Evolutionary conservation across 2,113 vertebrate species (phyloP).

Genomic region (Ranitomeya variabilis): DNA sequence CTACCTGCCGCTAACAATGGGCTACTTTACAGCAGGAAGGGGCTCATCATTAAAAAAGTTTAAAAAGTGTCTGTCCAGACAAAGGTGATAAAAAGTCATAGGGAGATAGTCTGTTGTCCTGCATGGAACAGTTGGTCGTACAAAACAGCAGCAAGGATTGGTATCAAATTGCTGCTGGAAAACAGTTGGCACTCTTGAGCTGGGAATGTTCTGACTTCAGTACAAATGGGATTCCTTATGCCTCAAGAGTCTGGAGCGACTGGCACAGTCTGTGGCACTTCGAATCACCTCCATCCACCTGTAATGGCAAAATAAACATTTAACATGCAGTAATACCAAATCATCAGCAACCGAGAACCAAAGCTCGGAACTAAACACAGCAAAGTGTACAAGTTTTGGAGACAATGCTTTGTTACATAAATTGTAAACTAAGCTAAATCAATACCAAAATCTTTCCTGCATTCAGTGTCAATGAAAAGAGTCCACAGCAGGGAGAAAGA

Average conservation of each 20-base stretch:
- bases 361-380: background rate
- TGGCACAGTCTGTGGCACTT: conserved; percentile 88
- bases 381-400: background rate
- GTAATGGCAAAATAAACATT: background rate
- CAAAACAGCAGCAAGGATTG: conserved; percentile 63
- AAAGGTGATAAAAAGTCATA: conserved; percentile 59
- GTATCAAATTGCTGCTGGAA: conserved; percentile 65
- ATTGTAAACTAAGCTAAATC: background rate
- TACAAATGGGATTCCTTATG: conserved; percentile 84
- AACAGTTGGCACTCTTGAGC: conserved; percentile 59
- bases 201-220: conserved; percentile 67
- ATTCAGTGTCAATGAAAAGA: too few relatives aligned
- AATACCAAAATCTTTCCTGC: background rate
- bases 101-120: conserved; percentile 60
- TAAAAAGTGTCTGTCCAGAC: conserved; percentile 61
- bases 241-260: conserved; percentile 76
- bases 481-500: too few relatives aligned
- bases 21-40: conserved; percentile 18
- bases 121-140: conserved; percentile 62
- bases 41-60: conserved; percentile 53
- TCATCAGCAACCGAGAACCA: background rate
- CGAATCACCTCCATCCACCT: conserved; percentile 99
- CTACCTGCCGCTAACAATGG: conserved; percentile 60
- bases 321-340: background rate
- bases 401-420: background rate